A percentile compares a stretch with the other conserved stretches of the same genome.
phyloP scores from a whole-genome alignment of 1,140 invertebrate genomes.

The Orius insidiosus region DNA sequence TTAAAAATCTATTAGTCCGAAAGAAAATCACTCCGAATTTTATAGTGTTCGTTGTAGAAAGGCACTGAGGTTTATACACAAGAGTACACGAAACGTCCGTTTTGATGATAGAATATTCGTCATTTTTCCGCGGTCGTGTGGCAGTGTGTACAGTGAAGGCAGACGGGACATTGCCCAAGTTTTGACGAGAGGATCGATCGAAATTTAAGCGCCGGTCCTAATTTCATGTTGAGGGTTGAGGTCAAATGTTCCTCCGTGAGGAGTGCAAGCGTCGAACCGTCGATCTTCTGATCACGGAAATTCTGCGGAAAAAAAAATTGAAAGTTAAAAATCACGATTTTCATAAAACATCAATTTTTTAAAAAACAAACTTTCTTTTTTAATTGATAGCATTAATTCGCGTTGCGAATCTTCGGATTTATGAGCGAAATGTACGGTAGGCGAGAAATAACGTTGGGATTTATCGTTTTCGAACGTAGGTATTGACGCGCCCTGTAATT shows the following conservation, averaged over 20 bases:
- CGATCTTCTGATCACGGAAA: constrained; percentile 81
- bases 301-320: constrained; percentile 45
- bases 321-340: not conserved
- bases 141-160: constrained; percentile 52
- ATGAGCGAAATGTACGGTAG: too few species aligned
- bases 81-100: not conserved
- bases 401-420: too few species aligned
- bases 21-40: too few species aligned
- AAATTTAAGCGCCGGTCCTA: constrained; percentile 81
- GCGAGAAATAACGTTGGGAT: too few species aligned
- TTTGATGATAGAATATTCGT: not conserved
- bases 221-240: constrained; percentile 79
- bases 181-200: constrained; percentile 60
- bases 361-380: too few species aligned
- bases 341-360: too few species aligned
- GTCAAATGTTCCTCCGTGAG: constrained; percentile 83
- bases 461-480: too few species aligned
- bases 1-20: too few species aligned
- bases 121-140: constrained; percentile 26
- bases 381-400: too few species aligned
- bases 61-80: too few species aligned
- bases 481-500: too few species aligned
- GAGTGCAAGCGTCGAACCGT: constrained; percentile 68
- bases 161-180: constrained; percentile 53
- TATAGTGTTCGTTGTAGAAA: too few species aligned